These are phyloP conservation scores for Saccostrea cuccullata DNA, from an alignment of 1,140 invertebrate genomes.

Conservation along the genomic window DNA sequence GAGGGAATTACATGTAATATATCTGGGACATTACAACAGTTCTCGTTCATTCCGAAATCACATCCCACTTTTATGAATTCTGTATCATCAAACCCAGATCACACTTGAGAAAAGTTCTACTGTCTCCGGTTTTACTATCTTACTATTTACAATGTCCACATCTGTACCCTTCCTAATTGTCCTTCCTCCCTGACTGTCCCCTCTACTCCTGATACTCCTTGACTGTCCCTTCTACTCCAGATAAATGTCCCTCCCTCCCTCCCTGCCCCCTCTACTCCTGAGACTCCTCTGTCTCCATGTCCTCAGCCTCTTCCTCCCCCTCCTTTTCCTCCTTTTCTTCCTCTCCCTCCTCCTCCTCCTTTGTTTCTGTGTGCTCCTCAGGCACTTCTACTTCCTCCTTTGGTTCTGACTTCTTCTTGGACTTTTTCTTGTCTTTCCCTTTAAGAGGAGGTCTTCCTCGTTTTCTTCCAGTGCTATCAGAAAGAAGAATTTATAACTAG, in stretches of 20 bases:
- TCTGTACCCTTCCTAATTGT: not conserved
- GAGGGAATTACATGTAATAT: too few relatives aligned
- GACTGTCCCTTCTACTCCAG: not conserved
- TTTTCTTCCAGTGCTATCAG: not conserved
- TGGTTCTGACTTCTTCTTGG: conserved; percentile 1
- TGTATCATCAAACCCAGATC: too few relatives aligned
- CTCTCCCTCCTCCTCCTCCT: not conserved
- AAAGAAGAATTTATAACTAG: not conserved
- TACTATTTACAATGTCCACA: too few relatives aligned
- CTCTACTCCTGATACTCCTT: conserved; percentile 2
- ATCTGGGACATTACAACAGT: too few relatives aligned
- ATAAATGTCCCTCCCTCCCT: not conserved
- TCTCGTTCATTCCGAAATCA: too few relatives aligned
- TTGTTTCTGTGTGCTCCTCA: conserved; percentile 5
- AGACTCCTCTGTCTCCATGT: conserved; percentile 22
- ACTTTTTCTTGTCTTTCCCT: conserved; percentile 20
- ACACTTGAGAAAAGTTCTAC: too few relatives aligned
- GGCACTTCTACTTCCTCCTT: not conserved
- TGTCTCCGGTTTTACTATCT: too few relatives aligned
- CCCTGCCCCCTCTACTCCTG: not conserved
- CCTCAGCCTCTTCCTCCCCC: not conserved
- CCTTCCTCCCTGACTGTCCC: not conserved
- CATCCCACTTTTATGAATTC: too few relatives aligned
- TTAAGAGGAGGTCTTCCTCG: not conserved
- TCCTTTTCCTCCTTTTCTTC: not conserved